These are phyloP conservation scores for Lysiphlebus fabarum DNA, from an alignment of 1,140 invertebrate genomes.

Conservation along the genomic window DNA sequence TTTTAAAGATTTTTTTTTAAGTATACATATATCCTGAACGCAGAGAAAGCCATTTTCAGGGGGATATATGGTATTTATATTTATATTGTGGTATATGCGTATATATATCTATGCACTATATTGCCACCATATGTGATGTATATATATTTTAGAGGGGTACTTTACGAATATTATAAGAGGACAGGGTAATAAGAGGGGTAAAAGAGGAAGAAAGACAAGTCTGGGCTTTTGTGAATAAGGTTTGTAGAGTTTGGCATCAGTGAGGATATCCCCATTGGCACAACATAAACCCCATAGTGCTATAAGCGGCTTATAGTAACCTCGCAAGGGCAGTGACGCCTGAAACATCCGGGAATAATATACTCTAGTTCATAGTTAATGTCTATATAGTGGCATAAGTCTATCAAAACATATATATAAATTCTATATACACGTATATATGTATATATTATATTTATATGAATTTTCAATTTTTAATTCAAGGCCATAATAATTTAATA, in stretches of 20 bases:
- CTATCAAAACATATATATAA: too few species aligned
- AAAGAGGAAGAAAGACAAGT: constrained; percentile 27
- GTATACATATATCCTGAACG: neutral
- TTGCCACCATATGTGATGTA: constrained; percentile 39
- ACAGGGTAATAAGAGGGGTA: constrained; percentile 37
- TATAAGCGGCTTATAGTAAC: constrained; percentile 52
- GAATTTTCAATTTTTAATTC: too few species aligned
- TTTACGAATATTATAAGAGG: constrained; percentile 24
- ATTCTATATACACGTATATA: too few species aligned
- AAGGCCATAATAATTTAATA: too few species aligned
- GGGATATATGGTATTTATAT: constrained; percentile 2
- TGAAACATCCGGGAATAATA: constrained; percentile 42
- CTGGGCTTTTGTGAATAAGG: constrained; percentile 34
- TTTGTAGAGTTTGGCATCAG: constrained; percentile 35
- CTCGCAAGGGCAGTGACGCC: constrained; percentile 52
- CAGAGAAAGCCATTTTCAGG: neutral
- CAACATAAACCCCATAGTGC: constrained; percentile 51
- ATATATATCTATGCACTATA: constrained; percentile 24
- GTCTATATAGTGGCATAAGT: too few species aligned
- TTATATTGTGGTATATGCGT: too few species aligned
- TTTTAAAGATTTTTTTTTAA: neutral
- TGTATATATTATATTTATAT: too few species aligned
- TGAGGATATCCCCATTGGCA: constrained; percentile 46
- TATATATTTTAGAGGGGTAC: neutral
- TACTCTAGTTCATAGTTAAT: neutral